Evolutionary conservation across 2,888 invertebrate genomes (phyloP), one percentile per base, ranked within the genome.

Genomic region (Clistopyga incitator): DNA sequence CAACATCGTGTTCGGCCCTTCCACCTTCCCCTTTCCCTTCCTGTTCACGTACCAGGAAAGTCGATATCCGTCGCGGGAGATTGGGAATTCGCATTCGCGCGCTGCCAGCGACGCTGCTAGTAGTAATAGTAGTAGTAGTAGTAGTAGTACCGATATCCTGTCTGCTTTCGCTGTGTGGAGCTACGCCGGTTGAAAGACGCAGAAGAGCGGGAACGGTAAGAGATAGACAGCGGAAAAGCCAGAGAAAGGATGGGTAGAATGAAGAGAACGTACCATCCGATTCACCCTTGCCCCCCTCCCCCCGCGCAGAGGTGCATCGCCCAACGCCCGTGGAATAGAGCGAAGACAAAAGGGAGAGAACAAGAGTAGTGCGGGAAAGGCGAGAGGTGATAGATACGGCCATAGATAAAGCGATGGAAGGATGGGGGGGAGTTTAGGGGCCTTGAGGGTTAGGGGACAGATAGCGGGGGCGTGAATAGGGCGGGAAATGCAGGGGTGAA

Each of bases 31-130:
- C 20, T 59, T 56, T 18, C 25, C 1, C 38, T 29, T 68, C 67
- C 20, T 34, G 67, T 75, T 56, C 80, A 75, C 80, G 75, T 80
- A 68, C 68, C 81, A 64, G 64, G 70, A 77, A 81, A 78, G 81
- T 83, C 81, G 83, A 85, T 85, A 83, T 83, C 76, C 78, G 83
- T 83, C 77, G 68, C 61, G 29, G 15, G 68, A 71, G 79, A 83
- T 81, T 83, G 78, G 78, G 67, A 81, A 83, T 83, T 81, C 78
- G 68, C 78, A 56, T 70, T 23, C 74, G 42, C 52, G 15, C 38
- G 38, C 15, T 29, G 29, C 15, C 59, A 61, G 18, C n/a, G 34
- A 38, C 38, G 38, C 20, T 18, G 18, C 34, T 34, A n/a, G 18
- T 18, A 20, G 20, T 34, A 18, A 6, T 65, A 20, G n/a, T 42